Evolutionary conservation across 2,113 vertebrate species (phyloP), one percentile per base, ranked within the genome.

Genomic region (Oriolus oriolus): DNA sequence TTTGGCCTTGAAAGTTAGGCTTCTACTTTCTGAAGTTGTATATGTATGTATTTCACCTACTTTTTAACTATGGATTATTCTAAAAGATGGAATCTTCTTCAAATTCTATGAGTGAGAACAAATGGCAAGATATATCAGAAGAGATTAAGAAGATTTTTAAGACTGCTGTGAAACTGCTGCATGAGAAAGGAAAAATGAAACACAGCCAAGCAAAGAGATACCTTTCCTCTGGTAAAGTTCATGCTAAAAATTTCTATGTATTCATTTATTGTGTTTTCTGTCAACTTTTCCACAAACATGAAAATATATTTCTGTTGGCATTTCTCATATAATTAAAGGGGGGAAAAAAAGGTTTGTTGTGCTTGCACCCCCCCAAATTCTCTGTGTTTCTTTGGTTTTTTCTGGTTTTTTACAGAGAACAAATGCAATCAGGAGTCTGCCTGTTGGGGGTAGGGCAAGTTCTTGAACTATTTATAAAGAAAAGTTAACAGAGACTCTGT

Each of bases 91-190:
- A 99, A 96, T 97, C 99, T 53, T 97, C 98, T 91, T 97, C 98
- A 87, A 99, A 98, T 92, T 96, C 98, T 78, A 91, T 98, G 96
- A 98, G 98, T 64, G 99, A 99, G 97, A 99, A 97, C 97, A 98
- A 99, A 84, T 99, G 99, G 99, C 98, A 98, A 97, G 98, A 98
- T 44, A 97, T 99, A 98, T 98, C 99, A 50, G 99, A 99, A 96
- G 99, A 99, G 95, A 99, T 99, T 96, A 99, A 99, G 98, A 98
- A 96, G 95, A 98, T 99, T 97, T 99, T 99, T 97, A 98, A 99
- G 87, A 98, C 98, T 45, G 98, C 99, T 14, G 99, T 99, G 91
- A 98, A 99, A 95, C 97, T 99, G 95, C 98, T 99, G 20, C 98
- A 99, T 66, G 99, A 99, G 96, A 99, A 99, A 94, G 99, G 99